Evolutionary conservation across 2,113 vertebrate genomes (phyloP).

Genomic region (Gobio gobio): DNA sequence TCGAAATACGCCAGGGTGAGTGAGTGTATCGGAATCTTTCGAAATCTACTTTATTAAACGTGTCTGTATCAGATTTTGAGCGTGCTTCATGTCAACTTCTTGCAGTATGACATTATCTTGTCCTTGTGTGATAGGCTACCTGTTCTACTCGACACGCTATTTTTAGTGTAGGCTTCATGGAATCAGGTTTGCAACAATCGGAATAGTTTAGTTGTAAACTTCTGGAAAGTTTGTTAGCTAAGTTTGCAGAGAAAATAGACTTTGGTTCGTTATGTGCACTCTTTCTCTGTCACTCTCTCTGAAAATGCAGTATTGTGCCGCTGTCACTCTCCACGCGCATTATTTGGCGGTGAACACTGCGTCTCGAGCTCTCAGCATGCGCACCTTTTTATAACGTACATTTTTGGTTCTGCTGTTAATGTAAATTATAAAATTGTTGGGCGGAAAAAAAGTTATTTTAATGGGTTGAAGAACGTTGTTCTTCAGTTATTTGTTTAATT

Average conservation of each 20-base stretch:
- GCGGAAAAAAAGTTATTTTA: neutral
- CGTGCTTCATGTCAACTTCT: neutral
- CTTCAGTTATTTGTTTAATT: neutral
- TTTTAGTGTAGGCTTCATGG: neutral
- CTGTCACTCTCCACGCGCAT: slow-evolving; percentile 6
- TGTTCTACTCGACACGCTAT: neutral
- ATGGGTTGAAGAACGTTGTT: neutral
- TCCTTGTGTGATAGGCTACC: neutral
- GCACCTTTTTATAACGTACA: slow-evolving; percentile 20
- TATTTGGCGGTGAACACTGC: slow-evolving; percentile 21
- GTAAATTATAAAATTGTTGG: neutral
- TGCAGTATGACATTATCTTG: neutral
- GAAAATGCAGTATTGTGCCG: slow-evolving; percentile 5
- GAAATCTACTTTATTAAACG: neutral
- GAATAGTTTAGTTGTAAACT: neutral
- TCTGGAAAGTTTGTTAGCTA: slow-evolving; percentile 4
- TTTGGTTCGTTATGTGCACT: neutral
- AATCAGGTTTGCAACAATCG: neutral
- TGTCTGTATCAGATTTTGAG: neutral
- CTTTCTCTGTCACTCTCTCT: neutral
- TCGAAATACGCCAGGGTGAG: slow-evolving; percentile 94
- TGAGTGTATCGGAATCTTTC: slow-evolving; percentile 33
- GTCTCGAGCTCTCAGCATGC: slow-evolving; percentile 29
- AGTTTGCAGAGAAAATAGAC: neutral
- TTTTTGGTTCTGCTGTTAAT: neutral